Conservation (phyloP, 2,888 invertebrate genomes). For the Electrophaes corylata region DNA sequence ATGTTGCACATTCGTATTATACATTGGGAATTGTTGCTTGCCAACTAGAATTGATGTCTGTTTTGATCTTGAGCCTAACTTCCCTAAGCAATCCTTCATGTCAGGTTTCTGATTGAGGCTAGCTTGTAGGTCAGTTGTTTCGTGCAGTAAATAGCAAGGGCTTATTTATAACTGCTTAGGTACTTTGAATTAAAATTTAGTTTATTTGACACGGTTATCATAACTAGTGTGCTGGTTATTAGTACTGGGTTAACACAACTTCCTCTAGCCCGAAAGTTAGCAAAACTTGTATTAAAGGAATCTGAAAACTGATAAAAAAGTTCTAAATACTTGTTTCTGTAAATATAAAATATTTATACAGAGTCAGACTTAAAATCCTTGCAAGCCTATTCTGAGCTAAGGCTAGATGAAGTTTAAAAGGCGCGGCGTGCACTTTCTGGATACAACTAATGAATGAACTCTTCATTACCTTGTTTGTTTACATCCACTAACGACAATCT, state of each 20-base stretch:
- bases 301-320: no score
- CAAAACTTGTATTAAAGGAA: no score
- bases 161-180: conserved; percentile 4
- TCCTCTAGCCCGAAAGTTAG: no score
- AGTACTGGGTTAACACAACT: neutral
- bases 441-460: neutral
- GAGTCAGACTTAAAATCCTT: no score
- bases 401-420: neutral
- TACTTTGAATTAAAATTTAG: neutral
- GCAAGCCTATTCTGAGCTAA: neutral
- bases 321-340: no score
- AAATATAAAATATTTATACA: no score
- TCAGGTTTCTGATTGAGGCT: conserved; percentile 8
- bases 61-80: conserved; percentile 11
- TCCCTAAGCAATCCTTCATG: conserved; percentile 9
- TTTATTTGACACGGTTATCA: neutral
- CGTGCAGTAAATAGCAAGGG: conserved; percentile 22
- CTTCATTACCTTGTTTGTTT: conserved; percentile 17
- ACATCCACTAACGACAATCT: conserved; percentile 22
- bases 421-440: neutral
- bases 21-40: neutral
- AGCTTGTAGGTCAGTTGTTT: conserved; percentile 18
- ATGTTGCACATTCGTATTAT: neutral
- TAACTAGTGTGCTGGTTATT: neutral
- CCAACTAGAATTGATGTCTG: neutral